Percentiles rank a stretch among this genome's conserved stretches.
These are phyloP conservation scores for Actinostola sp. DNA, from an alignment of 92 coral and sea anemone genomes.

Conservation along the genomic window DNA sequence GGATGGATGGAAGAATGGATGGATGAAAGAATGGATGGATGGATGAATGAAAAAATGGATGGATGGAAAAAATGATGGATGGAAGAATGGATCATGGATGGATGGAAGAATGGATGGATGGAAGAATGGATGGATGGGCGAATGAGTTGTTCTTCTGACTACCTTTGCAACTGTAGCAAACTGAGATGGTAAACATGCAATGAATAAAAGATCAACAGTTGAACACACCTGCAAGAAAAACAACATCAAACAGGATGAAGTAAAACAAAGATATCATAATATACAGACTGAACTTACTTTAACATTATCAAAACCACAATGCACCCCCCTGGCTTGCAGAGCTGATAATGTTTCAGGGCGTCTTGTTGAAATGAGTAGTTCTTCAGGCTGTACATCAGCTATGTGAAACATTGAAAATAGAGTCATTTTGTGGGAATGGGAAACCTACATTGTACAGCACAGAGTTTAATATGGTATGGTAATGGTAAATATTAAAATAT, in stretches of 20 bases:
- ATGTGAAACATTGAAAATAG: not conserved
- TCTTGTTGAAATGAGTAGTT: constrained; percentile 87
- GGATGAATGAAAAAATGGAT: not conserved
- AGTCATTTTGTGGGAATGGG: not conserved
- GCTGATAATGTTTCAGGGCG: constrained; percentile 86
- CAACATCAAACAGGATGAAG: no score
- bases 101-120: not conserved
- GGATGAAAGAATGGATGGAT: not conserved
- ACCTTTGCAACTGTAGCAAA: constrained; percentile 92
- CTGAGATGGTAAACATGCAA: constrained; percentile 95
- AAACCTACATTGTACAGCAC: no score
- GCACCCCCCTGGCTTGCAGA: constrained; percentile 82
- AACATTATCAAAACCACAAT: constrained; percentile 90
- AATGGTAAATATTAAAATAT: no score
- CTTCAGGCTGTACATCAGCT: constrained; percentile 88
- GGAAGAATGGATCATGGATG: not conserved
- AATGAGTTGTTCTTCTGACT: not conserved
- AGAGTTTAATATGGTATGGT: no score
- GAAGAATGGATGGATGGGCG: not conserved
- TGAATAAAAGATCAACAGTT: constrained; percentile 77
- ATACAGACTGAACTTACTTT: constrained; percentile 52
- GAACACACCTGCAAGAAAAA: constrained; percentile 68
- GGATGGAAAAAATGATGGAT: not conserved
- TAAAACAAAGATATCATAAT: no score
- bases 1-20: not conserved